Percentiles rank a stretch among this genome's conserved stretches.
Conservation (phyloP, 2,797 vertebrate genomes). For the Eulemur rubriventer region DNA sequence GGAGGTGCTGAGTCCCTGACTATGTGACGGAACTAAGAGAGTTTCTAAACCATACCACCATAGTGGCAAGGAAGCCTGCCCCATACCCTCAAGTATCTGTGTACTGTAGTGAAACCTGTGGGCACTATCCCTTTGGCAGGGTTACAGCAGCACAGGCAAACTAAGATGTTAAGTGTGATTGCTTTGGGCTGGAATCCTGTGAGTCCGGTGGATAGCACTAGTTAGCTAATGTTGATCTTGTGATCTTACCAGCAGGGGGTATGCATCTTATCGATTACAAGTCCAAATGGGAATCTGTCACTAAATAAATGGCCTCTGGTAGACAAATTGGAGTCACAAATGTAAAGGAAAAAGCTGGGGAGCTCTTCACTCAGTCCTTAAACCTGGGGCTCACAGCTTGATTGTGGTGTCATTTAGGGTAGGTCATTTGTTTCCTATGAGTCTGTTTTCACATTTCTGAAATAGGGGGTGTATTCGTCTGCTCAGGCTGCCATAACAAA, state of each 20-base stretch:
- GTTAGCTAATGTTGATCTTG: neutral
- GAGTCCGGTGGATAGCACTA: neutral
- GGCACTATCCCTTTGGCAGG: neutral
- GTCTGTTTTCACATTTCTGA: neutral
- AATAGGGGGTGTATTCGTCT: neutral
- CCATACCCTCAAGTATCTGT: neutral
- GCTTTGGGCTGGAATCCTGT: neutral
- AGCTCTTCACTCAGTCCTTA: neutral
- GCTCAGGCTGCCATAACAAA: neutral
- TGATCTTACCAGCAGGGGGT: neutral
- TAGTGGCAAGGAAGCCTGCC: neutral
- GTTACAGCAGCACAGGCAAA: neutral
- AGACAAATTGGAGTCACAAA: neutral
- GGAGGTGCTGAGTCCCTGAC: neutral
- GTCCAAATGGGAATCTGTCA: neutral
- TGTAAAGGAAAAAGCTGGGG: neutral
- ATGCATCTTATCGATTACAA: neutral
- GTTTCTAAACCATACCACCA: neutral
- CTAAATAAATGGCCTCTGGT: neutral
- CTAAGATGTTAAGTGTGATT: neutral
- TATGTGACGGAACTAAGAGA: no score
- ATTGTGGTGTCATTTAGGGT: neutral
- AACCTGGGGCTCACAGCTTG: neutral
- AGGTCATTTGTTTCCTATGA: neutral
- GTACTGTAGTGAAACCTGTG: neutral